These are phyloP conservation scores for Mellivora capensis DNA, from an alignment of 2,113 vertebrate species.

Conservation along the genomic window DNA sequence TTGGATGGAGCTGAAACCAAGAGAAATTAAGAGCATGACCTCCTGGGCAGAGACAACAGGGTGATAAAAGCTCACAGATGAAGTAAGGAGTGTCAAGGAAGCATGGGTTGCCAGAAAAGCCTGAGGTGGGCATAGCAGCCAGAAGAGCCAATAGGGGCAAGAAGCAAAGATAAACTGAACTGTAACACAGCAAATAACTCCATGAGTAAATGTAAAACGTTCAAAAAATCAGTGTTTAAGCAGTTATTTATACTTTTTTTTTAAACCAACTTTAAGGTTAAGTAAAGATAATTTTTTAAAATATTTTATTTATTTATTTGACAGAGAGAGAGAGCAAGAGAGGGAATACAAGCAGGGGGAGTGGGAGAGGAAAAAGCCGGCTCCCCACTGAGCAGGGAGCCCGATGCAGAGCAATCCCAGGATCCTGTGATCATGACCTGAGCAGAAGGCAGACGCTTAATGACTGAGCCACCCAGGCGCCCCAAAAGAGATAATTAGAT, in stretches of 20 bases:
- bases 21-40: background rate
- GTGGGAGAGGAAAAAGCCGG: no score
- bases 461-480: no score
- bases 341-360: no score
- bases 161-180: background rate
- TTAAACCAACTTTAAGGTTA: background rate
- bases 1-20: background rate
- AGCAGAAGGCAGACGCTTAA: no score
- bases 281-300: background rate
- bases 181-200: background rate
- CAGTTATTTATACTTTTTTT: background rate
- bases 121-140: background rate
- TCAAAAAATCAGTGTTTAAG: background rate
- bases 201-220: background rate
- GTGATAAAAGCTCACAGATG: background rate
- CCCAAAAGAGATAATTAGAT: background rate
- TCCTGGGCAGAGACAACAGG: background rate
- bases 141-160: background rate
- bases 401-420: no score
- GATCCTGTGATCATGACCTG: no score
- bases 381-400: no score
- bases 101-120: background rate
- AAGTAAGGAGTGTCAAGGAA: background rate
- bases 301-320: no score
- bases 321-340: no score